These are phyloP conservation scores for Toxotes lorentzi DNA, from an alignment of 2,797 vertebrate species.

Conservation along the genomic window DNA sequence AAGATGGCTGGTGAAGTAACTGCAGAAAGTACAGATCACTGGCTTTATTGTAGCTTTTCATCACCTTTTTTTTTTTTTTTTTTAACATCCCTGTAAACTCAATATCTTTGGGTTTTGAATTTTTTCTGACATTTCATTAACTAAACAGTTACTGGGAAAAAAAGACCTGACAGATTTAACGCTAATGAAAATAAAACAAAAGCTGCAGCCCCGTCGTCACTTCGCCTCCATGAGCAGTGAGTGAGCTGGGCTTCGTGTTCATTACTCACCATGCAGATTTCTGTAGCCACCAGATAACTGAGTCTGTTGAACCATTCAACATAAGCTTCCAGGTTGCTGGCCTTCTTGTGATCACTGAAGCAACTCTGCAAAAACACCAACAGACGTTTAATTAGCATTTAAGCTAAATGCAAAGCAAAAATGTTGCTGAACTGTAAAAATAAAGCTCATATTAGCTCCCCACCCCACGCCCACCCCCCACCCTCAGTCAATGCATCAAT, in stretches of 20 bases:
- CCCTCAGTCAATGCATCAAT: constrained; percentile 15
- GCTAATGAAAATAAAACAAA: not conserved
- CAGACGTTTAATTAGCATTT: constrained; percentile 35
- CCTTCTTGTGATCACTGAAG: constrained; percentile 90
- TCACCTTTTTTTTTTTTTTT: no score
- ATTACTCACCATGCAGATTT: constrained; percentile 93
- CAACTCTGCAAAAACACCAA: constrained; percentile 82
- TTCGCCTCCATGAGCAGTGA: not conserved
- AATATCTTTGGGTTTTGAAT: not conserved
- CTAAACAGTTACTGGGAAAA: no score
- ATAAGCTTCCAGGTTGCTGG: constrained; percentile 92
- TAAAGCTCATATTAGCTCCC: constrained; percentile 13
- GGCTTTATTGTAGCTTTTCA: no score
- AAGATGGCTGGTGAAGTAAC: not conserved
- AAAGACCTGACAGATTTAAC: not conserved
- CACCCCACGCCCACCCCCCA: no score
- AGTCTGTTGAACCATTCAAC: constrained; percentile 98
- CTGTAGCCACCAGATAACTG: constrained; percentile 95
- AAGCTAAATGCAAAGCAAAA: constrained; percentile 18
- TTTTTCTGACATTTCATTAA: no score
- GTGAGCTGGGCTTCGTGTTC: not conserved
- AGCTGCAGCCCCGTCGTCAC: not conserved
- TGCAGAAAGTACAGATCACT: no score
- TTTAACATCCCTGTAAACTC: no score
- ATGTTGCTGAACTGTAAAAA: not conserved